Evolutionary conservation across 2,888 invertebrate genomes (phyloP), one percentile per base, ranked within the genome.

Genomic region (Pterostichus madidus): DNA sequence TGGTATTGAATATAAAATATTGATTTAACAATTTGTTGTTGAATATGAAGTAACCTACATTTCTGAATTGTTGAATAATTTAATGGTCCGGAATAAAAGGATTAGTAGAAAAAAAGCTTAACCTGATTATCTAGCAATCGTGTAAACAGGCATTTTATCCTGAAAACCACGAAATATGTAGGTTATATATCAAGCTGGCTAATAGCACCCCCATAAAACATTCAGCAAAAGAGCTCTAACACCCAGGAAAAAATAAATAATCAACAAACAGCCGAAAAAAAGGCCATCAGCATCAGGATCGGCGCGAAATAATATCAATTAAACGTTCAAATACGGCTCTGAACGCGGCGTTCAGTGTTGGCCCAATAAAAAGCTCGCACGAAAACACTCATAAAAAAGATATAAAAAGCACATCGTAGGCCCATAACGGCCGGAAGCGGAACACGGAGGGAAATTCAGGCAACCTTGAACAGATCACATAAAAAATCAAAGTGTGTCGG

Each of bases 361-460:
- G 24, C n/a, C 79, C 79, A 79, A 79, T 79, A 79, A 79, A 79
- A 79, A 79, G 68, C 35, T 15, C 35, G 52, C 44, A 46, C 79
- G 68, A 64, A 78, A 78, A 64, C 79, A n/a, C 68, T 79, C 79
- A 79, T 79, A 79, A 79, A 79, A 79, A 64, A 68, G 64, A 79
- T 68, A 79, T 79, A 79, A 79, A 79, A 79, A 61, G 78, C 64
- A 79, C 79, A 79, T 79, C 68, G 68, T 6, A 61, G 64, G 68
- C 68, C 79, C 39, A 79, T 79, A 64, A 64, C 68, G 52, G 64
- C 32, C 64, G 49, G 35, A 64, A 79, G 32, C 64, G 64, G 59
- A 64, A 61, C 64, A 32, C 64, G 46, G 32, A 46, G 61, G 46
- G 68, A 79, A 79, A 79, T 79, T 78, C 61, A 44, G 15, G n/a